Percentiles rank a stretch among this genome's conserved stretches.
Conservation (phyloP, 2,113 vertebrate species). For the Rhinichthys klamathensis region DNA sequence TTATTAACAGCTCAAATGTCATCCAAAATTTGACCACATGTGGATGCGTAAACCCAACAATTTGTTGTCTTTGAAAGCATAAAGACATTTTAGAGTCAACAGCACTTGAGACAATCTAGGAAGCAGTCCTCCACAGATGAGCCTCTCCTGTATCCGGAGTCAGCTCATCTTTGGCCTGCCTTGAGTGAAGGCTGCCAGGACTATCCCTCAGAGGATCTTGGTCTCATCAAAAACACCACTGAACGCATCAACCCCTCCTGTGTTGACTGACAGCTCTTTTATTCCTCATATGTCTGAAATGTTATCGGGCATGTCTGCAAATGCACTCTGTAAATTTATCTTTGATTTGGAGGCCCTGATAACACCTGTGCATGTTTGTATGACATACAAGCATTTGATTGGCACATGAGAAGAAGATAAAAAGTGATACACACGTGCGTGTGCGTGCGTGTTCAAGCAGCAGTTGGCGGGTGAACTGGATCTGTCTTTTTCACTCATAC, state of each 20-base stretch:
- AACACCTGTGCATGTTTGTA: slow-evolving; percentile 22
- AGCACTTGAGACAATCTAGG: neutral
- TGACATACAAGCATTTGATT: slow-evolving; percentile 18
- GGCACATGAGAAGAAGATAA: neutral
- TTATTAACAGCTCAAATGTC: neutral
- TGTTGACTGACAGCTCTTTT: slow-evolving; percentile 37
- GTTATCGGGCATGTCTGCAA: slow-evolving; percentile 29
- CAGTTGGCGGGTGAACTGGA: neutral
- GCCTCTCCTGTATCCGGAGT: slow-evolving; percentile 22
- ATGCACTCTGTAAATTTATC: slow-evolving; percentile 27
- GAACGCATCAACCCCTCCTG: slow-evolving; percentile 20
- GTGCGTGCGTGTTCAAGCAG: slow-evolving; percentile 11
- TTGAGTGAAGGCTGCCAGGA: slow-evolving; percentile 34
- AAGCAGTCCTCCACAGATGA: slow-evolving; percentile 10
- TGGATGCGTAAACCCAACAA: neutral
- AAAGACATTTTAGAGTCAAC: slow-evolving; percentile 2
- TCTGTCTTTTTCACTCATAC: slow-evolving; percentile 10
- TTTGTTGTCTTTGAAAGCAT: neutral
- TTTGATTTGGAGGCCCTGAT: slow-evolving; percentile 19
- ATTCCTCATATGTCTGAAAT: slow-evolving; percentile 38
- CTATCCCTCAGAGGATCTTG: slow-evolving; percentile 30
- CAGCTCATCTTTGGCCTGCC: slow-evolving; percentile 21
- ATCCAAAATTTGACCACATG: slow-evolving; percentile 4
- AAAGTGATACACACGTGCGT: neutral
- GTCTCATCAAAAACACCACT: slow-evolving; percentile 32